Evolutionary conservation across 2,797 vertebrate genomes (phyloP), one percentile per base, ranked within the genome.

Genomic region (Sebastes umbrosus): DNA sequence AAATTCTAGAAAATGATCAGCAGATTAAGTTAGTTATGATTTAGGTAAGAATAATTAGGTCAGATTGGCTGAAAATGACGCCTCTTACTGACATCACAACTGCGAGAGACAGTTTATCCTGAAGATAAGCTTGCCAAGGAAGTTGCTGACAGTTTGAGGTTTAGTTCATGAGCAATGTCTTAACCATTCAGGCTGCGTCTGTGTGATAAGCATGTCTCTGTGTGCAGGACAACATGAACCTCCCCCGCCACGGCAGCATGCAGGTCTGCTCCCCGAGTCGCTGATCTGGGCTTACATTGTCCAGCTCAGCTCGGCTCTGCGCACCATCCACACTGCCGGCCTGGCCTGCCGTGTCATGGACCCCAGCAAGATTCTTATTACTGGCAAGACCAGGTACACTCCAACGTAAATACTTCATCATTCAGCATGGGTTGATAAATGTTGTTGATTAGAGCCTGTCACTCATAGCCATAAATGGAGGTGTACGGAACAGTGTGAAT

Each of bases 231-330:
- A 99, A 81, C 98, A 98, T 2, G 98, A 99, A 84, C 98, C 98
- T n/a, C 99, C 98, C 12, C 95, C 98, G 9, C 98, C 98, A 14
- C 96, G 99, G 77, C 99, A 99, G 89, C 99, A 99, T 8, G 98
- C 98, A 0, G 98, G 99, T 11, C 94, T 99, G 77, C 96, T 99
- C 69, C 98, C 99, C 0, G 99, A 99, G 87, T 99, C 99, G 62
- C 96, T 99, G 71, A 99, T 99, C 89, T 99, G 99, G 99, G 99
- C 99, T 1, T 99, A 99, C 80, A 98, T 99, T 3, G 99, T 99
- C 80, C 99, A 99, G 86, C 96, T 99, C 27, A 99, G 98, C 88
- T 99, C 99, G 4, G 99, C 99, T 0, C 89, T 99, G 81, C 96
- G 99, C 55, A 99, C 97, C 90, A 97, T 99, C 92, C 99, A 99